Evolutionary conservation across 1,140 invertebrate genomes (phyloP).

Genomic region (Euura lappo): DNA sequence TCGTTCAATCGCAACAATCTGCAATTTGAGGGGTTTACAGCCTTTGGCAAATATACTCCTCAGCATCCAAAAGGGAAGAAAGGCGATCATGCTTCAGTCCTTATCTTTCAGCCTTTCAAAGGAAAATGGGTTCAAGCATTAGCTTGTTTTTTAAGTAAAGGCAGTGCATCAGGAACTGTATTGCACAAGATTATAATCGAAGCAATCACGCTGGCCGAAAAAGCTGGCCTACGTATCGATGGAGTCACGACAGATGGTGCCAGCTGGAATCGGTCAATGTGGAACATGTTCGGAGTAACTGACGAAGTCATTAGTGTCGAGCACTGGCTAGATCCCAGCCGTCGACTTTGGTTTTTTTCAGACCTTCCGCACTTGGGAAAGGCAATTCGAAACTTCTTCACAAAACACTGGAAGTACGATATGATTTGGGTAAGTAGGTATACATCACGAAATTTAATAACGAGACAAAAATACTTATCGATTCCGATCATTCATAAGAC

Average conservation of each 20-base stretch:
- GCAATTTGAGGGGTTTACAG: neutral
- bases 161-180: conserved; percentile 25
- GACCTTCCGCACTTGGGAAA: conserved; percentile 21
- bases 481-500: neutral
- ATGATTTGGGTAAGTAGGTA: conserved; percentile 13
- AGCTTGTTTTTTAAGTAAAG: conserved; percentile 36
- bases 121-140: no score
- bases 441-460: neutral
- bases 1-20: neutral
- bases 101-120: neutral
- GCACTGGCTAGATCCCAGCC: neutral
- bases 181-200: conserved; percentile 34
- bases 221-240: conserved; percentile 21
- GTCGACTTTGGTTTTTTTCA: conserved; percentile 21
- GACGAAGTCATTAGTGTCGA: conserved; percentile 12
- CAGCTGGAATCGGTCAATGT: conserved; percentile 24
- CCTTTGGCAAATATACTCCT: neutral
- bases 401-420: neutral
- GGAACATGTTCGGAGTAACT: conserved; percentile 23
- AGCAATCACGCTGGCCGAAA: conserved; percentile 23
- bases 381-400: conserved; percentile 17
- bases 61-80: no score
- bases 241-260: conserved; percentile 23
- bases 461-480: neutral
- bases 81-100: neutral